Evolutionary conservation across 2,888 invertebrate species (phyloP).

Genomic region (Diaprepes abbreviatus): DNA sequence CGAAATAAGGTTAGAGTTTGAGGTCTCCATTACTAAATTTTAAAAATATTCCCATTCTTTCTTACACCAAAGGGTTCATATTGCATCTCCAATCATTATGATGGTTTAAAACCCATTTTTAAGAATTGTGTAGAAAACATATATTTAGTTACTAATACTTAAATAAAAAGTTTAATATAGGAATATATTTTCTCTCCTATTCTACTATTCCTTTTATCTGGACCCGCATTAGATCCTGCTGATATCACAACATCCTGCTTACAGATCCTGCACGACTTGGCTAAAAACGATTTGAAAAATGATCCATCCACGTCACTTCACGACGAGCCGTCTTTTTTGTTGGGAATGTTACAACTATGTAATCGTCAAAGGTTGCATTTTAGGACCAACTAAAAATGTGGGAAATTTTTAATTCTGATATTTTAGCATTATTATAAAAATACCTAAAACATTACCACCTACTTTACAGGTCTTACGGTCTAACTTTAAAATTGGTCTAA

Average conservation of each 20-base stretch:
- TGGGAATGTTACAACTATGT: background rate
- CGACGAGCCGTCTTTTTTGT: conserved; percentile 11
- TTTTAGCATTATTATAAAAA: too few relatives aligned
- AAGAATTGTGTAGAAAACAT: too few relatives aligned
- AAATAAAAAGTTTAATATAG: background rate
- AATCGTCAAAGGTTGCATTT: background rate
- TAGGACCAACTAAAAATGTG: background rate
- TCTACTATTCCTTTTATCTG: conserved; percentile 4
- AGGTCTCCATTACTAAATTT: too few relatives aligned
- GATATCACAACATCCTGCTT: conserved; percentile 24
- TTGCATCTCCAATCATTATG: too few relatives aligned
- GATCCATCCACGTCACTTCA: conserved; percentile 66
- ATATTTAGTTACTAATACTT: too few relatives aligned
- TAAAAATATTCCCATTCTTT: too few relatives aligned
- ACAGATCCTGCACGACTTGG: conserved; percentile 55
- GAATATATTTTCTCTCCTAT: background rate
- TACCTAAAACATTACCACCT: too few relatives aligned
- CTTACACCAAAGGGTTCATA: too few relatives aligned
- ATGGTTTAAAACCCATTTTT: too few relatives aligned
- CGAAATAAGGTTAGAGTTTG: too few relatives aligned
- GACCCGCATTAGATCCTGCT: conserved; percentile 9
- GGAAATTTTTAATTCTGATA: background rate
- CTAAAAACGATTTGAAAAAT: conserved; percentile 68
- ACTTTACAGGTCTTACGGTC: too few relatives aligned
- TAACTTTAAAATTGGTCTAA: too few relatives aligned